A percentile compares a stretch with the other conserved stretches of the same genome.
phyloP scores from a whole-genome alignment of 2,113 vertebrate species.

The Pardalotus punctatus region DNA sequence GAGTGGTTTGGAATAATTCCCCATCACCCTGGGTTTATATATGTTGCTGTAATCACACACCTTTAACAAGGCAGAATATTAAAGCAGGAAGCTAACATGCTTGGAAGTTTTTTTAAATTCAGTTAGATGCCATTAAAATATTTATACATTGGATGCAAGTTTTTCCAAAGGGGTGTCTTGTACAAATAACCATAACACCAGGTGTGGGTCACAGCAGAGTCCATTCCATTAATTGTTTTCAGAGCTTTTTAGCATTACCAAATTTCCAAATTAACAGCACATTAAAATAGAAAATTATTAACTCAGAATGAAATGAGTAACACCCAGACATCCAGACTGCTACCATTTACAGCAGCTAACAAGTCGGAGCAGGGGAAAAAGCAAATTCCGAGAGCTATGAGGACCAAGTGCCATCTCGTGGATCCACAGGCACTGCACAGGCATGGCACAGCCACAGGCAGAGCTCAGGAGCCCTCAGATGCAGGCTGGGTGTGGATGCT shows the following conservation, averaged over 20 bases:
- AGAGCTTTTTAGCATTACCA: background rate
- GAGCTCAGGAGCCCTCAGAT: background rate
- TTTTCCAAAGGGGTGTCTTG: background rate
- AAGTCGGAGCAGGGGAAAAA: background rate
- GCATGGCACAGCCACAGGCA: fast-evolving
- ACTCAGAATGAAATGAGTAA: background rate
- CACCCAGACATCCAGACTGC: background rate
- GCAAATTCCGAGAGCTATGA: background rate
- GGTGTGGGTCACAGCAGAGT: background rate
- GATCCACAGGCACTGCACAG: background rate
- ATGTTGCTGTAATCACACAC: background rate
- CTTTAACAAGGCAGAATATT: background rate
- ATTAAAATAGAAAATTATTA: background rate
- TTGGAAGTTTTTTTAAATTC: background rate
- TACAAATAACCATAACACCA: background rate
- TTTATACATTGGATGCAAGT: background rate
- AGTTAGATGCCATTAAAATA: background rate
- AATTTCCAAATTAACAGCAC: background rate
- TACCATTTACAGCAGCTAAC: background rate
- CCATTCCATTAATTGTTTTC: background rate
- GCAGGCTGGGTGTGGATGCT: background rate
- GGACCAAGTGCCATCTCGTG: slow-evolving; percentile 39
- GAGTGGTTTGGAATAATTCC: background rate
- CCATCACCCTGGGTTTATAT: background rate
- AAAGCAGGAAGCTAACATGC: background rate